phyloP scores from a whole-genome alignment of 2,888 invertebrate genomes.

The Cenopis cana region DNA sequence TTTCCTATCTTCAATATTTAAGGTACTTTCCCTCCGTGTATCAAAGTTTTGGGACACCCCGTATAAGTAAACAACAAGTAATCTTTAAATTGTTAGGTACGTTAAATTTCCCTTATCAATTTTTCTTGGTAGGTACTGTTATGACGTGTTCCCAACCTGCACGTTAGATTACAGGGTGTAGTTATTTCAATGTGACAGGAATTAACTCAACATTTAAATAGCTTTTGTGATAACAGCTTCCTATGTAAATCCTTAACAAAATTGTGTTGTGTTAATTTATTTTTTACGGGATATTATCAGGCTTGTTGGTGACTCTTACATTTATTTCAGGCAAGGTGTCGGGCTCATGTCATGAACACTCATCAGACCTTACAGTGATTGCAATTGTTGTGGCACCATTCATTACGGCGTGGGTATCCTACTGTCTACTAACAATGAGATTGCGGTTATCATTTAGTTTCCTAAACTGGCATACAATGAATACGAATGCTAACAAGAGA shows the following conservation, averaged over 20 bases:
- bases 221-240: slow-evolving; percentile 8
- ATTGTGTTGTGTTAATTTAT: background rate
- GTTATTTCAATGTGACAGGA: background rate
- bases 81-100: too few relatives aligned
- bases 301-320: slow-evolving; percentile 45
- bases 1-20: too few relatives aligned
- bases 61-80: too few relatives aligned
- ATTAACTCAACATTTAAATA: background rate
- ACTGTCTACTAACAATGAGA: slow-evolving; percentile 43
- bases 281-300: slow-evolving; percentile 5
- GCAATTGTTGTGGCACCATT: slow-evolving; percentile 63
- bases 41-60: too few relatives aligned
- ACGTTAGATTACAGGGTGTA: background rate
- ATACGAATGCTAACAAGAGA: slow-evolving; percentile 13
- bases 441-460: slow-evolving; percentile 27
- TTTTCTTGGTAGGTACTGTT: background rate
- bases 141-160: background rate
- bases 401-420: slow-evolving; percentile 50
- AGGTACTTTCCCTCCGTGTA: too few relatives aligned
- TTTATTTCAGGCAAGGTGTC: slow-evolving; percentile 75
- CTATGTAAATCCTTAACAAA: background rate
- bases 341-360: slow-evolving; percentile 62
- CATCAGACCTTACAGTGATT: slow-evolving; percentile 59
- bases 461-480: slow-evolving; percentile 12
- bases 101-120: too few relatives aligned